Percentiles rank a stretch among this genome's conserved stretches.
phyloP scores from a whole-genome alignment of 92 coral and sea anemone species.

The Actinernus sp. region DNA sequence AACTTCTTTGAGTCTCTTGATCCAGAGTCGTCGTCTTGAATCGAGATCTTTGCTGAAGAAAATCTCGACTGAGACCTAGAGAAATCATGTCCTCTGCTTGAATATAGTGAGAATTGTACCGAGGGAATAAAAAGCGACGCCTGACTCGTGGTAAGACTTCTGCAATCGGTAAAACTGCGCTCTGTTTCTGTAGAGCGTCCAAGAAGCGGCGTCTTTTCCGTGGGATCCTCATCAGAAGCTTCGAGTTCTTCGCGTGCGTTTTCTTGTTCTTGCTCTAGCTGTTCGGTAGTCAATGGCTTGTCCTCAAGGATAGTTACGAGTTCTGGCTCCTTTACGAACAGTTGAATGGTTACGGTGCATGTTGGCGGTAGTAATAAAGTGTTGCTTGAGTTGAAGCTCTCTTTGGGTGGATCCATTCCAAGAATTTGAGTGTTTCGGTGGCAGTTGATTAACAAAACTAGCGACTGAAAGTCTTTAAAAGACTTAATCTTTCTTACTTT shows the following conservation, averaged over 20 bases:
- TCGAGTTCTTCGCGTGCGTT: slow-evolving; percentile 35
- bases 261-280: slow-evolving; percentile 71
- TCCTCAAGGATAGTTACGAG: slow-evolving; percentile 70
- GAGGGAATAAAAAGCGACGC: slow-evolving; percentile 91
- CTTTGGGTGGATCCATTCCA: too few relatives aligned
- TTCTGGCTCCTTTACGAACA: slow-evolving; percentile 71
- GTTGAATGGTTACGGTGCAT: not conserved
- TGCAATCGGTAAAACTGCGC: slow-evolving; percentile 35
- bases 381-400: too few relatives aligned
- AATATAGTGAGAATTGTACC: slow-evolving; percentile 83
- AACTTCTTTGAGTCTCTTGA: slow-evolving; percentile 11
- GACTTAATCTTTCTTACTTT: too few relatives aligned
- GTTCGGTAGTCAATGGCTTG: slow-evolving; percentile 67
- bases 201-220: slow-evolving; percentile 63
- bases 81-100: slow-evolving; percentile 47
- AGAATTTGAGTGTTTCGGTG: too few relatives aligned
- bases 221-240: slow-evolving; percentile 18
- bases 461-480: too few relatives aligned
- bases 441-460: too few relatives aligned
- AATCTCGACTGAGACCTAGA: not conserved
- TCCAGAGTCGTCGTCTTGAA: slow-evolving; percentile 11
- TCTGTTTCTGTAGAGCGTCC: slow-evolving; percentile 56
- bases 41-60: slow-evolving; percentile 5
- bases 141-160: slow-evolving; percentile 72
- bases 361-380: not conserved